A percentile compares a stretch with the other conserved stretches of the same genome.
Evolutionary conservation across 2,113 vertebrate genomes (phyloP).

Genomic region (Potamarius usumacintae): DNA sequence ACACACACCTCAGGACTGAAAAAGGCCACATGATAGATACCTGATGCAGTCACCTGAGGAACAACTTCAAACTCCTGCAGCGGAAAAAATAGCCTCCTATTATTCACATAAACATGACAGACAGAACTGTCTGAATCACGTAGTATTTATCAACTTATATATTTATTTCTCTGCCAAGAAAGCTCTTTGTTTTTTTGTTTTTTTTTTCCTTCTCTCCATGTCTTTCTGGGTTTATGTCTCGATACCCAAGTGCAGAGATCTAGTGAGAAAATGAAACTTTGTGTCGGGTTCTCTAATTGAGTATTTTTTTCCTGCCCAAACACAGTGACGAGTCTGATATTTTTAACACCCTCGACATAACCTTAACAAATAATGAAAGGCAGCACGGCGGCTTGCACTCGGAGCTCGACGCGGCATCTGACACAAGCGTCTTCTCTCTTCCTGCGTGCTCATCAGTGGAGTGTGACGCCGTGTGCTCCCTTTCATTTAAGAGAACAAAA

Average conservation of each 20-base stretch:
- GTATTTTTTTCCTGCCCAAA: conserved; percentile 38
- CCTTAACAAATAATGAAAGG: conserved; percentile 58
- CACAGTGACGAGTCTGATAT: conserved; percentile 59
- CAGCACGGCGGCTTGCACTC: not conserved
- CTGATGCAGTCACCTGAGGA: conserved; percentile 15
- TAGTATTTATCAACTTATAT: not conserved
- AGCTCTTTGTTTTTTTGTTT: not conserved
- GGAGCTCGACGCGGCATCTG: conserved; percentile 27
- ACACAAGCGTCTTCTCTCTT: conserved; percentile 18
- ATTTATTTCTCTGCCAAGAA: conserved; percentile 6
- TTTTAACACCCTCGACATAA: conserved; percentile 57
- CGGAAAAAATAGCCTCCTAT: conserved; percentile 26
- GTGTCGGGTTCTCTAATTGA: conserved; percentile 60
- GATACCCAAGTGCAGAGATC: conserved; percentile 17
- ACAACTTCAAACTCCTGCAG: conserved; percentile 18
- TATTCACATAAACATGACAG: not conserved
- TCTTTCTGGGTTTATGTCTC: conserved; percentile 18
- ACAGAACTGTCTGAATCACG: not conserved
- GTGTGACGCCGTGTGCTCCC: conserved; percentile 55
- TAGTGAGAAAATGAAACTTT: conserved; percentile 44
- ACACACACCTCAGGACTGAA: not conserved
- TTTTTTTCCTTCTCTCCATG: not conserved
- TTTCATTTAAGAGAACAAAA: conserved; percentile 63
- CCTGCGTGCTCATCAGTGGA: conserved; percentile 32
- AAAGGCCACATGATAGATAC: not conserved